Evolutionary conservation across 1,140 invertebrate genomes (phyloP).

Genomic region (Hestina assimilis): DNA sequence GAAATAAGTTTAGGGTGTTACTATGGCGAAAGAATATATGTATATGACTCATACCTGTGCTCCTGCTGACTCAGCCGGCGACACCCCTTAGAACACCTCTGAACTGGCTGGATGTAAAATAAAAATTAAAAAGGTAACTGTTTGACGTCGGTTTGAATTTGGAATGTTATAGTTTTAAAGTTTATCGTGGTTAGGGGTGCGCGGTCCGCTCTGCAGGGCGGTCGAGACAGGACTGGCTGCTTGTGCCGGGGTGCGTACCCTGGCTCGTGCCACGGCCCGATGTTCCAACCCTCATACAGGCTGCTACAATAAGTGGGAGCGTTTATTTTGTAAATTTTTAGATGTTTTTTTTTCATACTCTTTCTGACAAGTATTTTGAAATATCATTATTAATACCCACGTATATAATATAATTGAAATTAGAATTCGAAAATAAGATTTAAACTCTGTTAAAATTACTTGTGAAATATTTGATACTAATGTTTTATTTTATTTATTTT

Average conservation of each 20-base stretch:
- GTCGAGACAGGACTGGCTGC: constrained; percentile 59
- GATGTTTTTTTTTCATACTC: not conserved
- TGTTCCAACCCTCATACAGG: constrained; percentile 52
- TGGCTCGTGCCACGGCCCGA: constrained; percentile 53
- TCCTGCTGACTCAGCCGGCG: constrained; percentile 64
- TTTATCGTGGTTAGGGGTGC: constrained; percentile 51
- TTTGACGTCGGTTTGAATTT: constrained; percentile 19
- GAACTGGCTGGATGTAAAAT: constrained; percentile 11
- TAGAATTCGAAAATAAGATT: no score
- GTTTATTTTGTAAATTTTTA: not conserved
- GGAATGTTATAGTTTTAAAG: constrained; percentile 24
- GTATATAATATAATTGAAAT: no score
- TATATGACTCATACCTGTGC: constrained; percentile 63
- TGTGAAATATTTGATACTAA: no score
- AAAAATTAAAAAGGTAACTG: constrained; percentile 9
- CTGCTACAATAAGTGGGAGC: constrained; percentile 21
- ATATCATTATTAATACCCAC: no score
- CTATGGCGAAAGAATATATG: constrained; percentile 64
- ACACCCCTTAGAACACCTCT: constrained; percentile 46
- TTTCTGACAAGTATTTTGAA: no score
- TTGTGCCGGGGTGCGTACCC: constrained; percentile 53
- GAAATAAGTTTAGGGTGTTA: constrained; percentile 54
- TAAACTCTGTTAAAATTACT: no score
- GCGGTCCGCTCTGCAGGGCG: constrained; percentile 64
- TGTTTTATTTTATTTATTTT: no score